phyloP scores from a whole-genome alignment of 2,113 vertebrate genomes.

The Eublepharis macularius region DNA sequence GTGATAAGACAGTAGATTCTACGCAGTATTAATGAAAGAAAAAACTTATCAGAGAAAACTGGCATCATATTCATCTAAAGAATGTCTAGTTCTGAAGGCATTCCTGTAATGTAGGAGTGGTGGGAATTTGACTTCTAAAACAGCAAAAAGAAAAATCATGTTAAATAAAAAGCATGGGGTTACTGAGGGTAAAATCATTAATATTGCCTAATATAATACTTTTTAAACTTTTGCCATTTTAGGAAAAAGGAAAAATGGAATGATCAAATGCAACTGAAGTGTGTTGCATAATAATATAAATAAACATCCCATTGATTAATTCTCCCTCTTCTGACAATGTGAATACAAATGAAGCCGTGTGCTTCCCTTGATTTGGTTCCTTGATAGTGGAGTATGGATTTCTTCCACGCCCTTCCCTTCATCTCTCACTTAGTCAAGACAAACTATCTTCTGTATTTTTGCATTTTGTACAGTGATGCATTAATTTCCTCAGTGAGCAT shows the following conservation, averaged over 20 bases:
- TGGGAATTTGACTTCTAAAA: background rate
- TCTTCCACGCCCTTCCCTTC: conserved; percentile 22
- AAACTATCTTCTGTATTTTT: conserved; percentile 20
- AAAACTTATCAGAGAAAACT: background rate
- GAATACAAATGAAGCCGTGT: background rate
- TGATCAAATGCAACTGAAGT: background rate
- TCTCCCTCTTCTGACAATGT: background rate
- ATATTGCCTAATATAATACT: background rate
- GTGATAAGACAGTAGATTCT: background rate
- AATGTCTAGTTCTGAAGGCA: background rate
- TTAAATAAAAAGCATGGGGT: background rate
- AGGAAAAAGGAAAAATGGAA: background rate
- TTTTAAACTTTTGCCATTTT: background rate
- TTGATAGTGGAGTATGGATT: conserved; percentile 12
- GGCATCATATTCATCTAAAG: conserved; percentile 29
- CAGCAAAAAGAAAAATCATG: background rate
- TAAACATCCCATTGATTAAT: background rate
- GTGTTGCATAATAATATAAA: background rate
- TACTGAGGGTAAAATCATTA: background rate
- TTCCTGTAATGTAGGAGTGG: background rate
- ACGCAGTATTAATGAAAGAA: background rate
- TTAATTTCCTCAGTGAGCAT: conserved; percentile 35
- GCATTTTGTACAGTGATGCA: conserved; percentile 29
- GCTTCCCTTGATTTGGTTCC: conserved; percentile 13
- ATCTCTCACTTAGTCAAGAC: conserved; percentile 18